phyloP scores from a whole-genome alignment of 2,113 vertebrate species.

The Parus major region DNA sequence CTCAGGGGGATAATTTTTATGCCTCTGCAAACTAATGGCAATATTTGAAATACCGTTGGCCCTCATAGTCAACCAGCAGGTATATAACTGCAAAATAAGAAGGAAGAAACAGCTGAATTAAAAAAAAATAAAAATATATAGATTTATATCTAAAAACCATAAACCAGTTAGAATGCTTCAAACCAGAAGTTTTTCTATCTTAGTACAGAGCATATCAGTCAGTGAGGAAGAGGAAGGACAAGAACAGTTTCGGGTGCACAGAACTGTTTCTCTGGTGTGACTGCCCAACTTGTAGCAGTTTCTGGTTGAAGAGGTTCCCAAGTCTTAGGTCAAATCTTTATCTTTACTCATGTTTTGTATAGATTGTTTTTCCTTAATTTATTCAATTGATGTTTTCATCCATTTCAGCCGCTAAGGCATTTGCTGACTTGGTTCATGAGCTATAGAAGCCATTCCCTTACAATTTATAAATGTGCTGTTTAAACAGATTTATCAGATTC shows the following conservation, averaged over 20 bases:
- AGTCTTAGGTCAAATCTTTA: background rate
- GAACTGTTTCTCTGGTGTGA: background rate
- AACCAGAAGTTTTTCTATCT: background rate
- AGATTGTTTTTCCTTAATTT: background rate
- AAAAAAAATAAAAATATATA: background rate
- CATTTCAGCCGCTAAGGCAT: background rate
- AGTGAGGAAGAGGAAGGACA: background rate
- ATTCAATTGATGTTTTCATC: background rate
- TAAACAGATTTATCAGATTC: background rate
- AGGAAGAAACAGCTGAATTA: background rate
- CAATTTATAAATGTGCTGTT: background rate
- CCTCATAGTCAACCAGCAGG: background rate
- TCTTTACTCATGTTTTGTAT: background rate
- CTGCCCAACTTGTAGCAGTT: background rate
- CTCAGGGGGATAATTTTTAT: background rate
- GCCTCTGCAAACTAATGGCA: background rate
- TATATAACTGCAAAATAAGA: background rate
- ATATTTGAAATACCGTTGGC: background rate
- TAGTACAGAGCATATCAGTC: background rate
- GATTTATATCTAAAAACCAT: background rate
- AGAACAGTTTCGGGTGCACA: background rate
- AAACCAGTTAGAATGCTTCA: background rate
- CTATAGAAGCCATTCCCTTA: background rate
- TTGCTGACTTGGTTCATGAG: rapidly evolving
- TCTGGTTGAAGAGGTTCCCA: background rate